Conservation (phyloP, 2,888 invertebrate genomes). For the Heliconius cydno region DNA sequence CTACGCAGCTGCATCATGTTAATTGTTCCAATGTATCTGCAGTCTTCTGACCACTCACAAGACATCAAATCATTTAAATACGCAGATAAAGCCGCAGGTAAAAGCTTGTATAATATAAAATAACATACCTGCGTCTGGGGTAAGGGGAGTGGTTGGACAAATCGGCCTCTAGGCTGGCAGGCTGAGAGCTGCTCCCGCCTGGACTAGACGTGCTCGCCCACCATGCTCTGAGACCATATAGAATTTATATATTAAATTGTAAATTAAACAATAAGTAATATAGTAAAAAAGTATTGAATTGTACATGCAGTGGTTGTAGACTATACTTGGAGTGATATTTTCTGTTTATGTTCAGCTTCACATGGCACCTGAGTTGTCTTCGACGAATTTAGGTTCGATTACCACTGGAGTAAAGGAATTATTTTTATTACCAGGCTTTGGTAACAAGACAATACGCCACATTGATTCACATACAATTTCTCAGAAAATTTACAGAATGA, state of each 20-base stretch:
- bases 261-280: neutral
- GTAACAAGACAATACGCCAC: no score
- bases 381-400: no score
- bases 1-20: neutral
- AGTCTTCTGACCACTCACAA: no score
- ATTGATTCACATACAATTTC: no score
- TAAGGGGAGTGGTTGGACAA: slow-evolving; percentile 72
- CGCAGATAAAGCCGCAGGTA: neutral
- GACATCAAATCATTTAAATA: no score
- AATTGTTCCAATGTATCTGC: no score
- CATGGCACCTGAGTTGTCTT: neutral
- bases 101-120: neutral
- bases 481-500: neutral
- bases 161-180: slow-evolving; percentile 75
- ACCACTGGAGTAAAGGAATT: no score
- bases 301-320: neutral
- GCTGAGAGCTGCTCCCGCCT: slow-evolving; percentile 79
- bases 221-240: slow-evolving; percentile 61
- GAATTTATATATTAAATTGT: neutral
- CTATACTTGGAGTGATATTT: neutral
- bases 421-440: no score
- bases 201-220: slow-evolving; percentile 68
- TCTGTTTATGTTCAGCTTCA: neutral
- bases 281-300: neutral
- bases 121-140: slow-evolving; percentile 67